Percentiles rank a stretch among this genome's conserved stretches.
Evolutionary conservation across 2,797 vertebrate genomes (phyloP).

Genomic region (Alosa sapidissima): DNA sequence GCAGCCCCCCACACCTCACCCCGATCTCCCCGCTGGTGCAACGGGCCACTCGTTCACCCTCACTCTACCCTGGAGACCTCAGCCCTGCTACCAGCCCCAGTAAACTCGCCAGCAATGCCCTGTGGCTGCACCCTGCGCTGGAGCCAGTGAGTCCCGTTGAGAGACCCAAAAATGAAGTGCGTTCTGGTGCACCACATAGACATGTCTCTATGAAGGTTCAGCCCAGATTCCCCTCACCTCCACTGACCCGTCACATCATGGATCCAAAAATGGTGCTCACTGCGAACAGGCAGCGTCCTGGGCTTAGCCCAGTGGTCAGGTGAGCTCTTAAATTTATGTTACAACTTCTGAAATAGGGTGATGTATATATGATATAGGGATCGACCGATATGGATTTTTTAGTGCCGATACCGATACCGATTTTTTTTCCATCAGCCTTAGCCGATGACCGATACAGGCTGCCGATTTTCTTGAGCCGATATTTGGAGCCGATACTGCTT

Average conservation of each 20-base stretch:
- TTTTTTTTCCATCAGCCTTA: no score
- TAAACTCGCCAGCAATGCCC: not conserved
- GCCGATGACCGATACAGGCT: no score
- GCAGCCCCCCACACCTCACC: slow-evolving; percentile 35
- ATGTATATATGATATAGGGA: no score
- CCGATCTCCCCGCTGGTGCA: slow-evolving; percentile 3
- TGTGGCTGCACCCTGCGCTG: slow-evolving; percentile 20
- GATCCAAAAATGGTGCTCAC: not conserved
- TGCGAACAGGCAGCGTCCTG: not conserved
- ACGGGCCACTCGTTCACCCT: slow-evolving; percentile 24
- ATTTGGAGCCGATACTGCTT: no score
- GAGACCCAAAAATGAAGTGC: slow-evolving; percentile 21
- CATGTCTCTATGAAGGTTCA: not conserved
- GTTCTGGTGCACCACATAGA: not conserved
- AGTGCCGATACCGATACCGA: no score
- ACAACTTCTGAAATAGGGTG: not conserved
- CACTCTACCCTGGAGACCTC: slow-evolving; percentile 28
- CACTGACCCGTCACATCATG: not conserved
- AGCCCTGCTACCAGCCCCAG: not conserved
- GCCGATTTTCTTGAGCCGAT: no score
- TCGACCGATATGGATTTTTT: no score
- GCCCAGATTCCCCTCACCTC: not conserved
- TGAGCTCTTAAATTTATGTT: not conserved
- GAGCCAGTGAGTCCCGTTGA: slow-evolving; percentile 45
- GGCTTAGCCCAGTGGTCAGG: not conserved